Evolutionary conservation across 2,113 vertebrate genomes (phyloP).

Genomic region (Lamprotornis superbus): DNA sequence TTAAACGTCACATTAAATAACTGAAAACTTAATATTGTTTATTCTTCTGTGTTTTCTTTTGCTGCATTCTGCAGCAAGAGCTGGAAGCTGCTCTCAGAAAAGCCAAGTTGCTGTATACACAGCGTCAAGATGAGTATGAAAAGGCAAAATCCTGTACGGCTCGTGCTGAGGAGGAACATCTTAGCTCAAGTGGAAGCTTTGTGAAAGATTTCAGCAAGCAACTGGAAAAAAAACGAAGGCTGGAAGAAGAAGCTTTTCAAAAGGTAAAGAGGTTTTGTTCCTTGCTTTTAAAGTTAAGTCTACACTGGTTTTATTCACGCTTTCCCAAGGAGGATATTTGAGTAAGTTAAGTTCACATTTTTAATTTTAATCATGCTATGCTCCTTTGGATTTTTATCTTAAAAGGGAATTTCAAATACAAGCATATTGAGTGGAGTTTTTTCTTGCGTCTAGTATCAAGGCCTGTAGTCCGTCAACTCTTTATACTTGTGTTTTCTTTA

Average conservation of each 20-base stretch:
- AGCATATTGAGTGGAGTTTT: background rate
- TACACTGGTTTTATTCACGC: background rate
- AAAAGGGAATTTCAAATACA: background rate
- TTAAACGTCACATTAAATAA: background rate
- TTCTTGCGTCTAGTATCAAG: background rate
- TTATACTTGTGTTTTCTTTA: slow-evolving; percentile 57
- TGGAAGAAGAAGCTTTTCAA: slow-evolving; percentile 93
- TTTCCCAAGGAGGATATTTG: background rate
- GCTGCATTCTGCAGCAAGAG: slow-evolving; percentile 81
- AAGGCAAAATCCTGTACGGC: slow-evolving; percentile 88
- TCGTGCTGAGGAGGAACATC: slow-evolving; percentile 89
- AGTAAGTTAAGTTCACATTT: background rate
- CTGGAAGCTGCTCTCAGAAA: slow-evolving; percentile 88
- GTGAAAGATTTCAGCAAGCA: slow-evolving; percentile 81
- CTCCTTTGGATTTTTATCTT: background rate
- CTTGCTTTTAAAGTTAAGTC: background rate
- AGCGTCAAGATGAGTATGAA: slow-evolving; percentile 95
- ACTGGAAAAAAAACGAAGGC: slow-evolving; percentile 87
- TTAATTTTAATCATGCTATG: background rate
- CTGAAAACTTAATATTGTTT: background rate
- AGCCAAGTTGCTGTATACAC: slow-evolving; percentile 84
- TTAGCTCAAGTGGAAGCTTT: slow-evolving; percentile 66
- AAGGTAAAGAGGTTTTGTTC: slow-evolving; percentile 77
- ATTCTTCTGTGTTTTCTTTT: background rate
- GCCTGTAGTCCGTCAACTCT: background rate